Evolutionary conservation across 2,797 vertebrate species (phyloP).

Genomic region (Austrolebias charrua): DNA sequence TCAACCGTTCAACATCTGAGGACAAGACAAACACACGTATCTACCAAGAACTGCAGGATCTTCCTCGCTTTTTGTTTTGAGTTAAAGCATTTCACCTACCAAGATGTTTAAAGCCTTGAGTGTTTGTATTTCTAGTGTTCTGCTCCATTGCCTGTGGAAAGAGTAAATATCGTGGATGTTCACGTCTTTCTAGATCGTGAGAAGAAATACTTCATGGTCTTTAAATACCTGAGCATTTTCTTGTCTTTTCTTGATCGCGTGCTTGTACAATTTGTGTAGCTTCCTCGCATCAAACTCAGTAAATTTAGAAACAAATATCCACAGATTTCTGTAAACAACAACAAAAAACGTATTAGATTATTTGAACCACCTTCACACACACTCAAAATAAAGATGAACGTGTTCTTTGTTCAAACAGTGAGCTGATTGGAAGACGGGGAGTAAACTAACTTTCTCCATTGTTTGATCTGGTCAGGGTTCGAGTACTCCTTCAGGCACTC

Average conservation of each 20-base stretch:
- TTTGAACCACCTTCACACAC: not conserved
- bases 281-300: slow-evolving; percentile 99
- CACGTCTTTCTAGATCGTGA: not conserved
- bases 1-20: slow-evolving; percentile 90
- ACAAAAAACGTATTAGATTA: not conserved
- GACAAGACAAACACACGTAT: not conserved
- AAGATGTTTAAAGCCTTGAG: slow-evolving; percentile 86
- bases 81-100: slow-evolving; percentile 68
- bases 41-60: too few relatives aligned
- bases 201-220: not conserved
- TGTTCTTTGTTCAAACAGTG: not conserved
- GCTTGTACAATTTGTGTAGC: slow-evolving; percentile 96
- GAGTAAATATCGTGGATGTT: slow-evolving; percentile 36
- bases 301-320: slow-evolving; percentile 99
- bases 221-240: slow-evolving; percentile 89
- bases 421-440: too few relatives aligned
- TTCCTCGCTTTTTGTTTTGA: rapidly evolving
- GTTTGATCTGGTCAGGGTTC: slow-evolving; percentile 95
- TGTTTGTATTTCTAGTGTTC: slow-evolving; percentile 84
- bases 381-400: not conserved
- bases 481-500: slow-evolving; percentile 97
- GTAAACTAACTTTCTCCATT: slow-evolving; percentile 94
- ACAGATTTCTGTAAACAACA: slow-evolving; percentile 87
- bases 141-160: slow-evolving; percentile 86
- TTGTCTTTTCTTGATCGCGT: slow-evolving; percentile 98